A percentile compares a stretch with the other conserved stretches of the same genome.
These are phyloP conservation scores for Theocolax elegans DNA, from an alignment of 1,140 invertebrate genomes.

Conservation along the genomic window DNA sequence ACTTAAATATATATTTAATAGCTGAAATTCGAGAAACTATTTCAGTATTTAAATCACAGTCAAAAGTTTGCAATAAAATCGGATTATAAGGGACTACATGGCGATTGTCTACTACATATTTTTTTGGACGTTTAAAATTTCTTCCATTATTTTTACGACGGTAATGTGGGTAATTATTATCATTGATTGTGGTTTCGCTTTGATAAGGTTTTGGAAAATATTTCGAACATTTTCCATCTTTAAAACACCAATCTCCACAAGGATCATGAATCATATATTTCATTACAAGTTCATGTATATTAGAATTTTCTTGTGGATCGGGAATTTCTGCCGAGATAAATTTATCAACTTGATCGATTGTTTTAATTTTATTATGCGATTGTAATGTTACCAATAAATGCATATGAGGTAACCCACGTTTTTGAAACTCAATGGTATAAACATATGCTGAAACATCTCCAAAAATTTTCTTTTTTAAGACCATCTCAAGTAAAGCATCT, in stretches of 20 bases:
- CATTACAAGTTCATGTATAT: slow-evolving; percentile 40
- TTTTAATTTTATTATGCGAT: background rate
- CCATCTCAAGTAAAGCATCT: background rate
- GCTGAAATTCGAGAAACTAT: too few relatives aligned
- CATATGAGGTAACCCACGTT: too few relatives aligned
- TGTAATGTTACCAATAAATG: background rate
- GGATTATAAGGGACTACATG: slow-evolving; percentile 22
- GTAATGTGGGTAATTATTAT: slow-evolving; percentile 50
- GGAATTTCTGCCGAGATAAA: too few relatives aligned
- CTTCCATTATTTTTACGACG: slow-evolving; percentile 30
- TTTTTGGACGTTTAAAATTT: slow-evolving; percentile 1
- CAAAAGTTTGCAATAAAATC: slow-evolving; percentile 7
- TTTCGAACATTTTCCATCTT: slow-evolving; percentile 57
- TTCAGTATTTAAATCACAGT: slow-evolving; percentile 38
- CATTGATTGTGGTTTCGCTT: slow-evolving; percentile 49
- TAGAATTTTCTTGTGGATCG: slow-evolving; percentile 55
- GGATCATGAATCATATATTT: slow-evolving; percentile 60
- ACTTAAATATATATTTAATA: slow-evolving; percentile 42
- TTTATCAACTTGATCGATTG: slow-evolving; percentile 23
- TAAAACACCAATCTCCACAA: slow-evolving; percentile 37
- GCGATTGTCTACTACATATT: slow-evolving; percentile 8
- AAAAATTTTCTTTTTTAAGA: slow-evolving; percentile 11
- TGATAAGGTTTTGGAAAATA: slow-evolving; percentile 53
- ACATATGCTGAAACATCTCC: background rate
- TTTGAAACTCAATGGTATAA: too few relatives aligned